Evolutionary conservation across 2,888 invertebrate genomes (phyloP), one percentile per base, ranked within the genome.

Genomic region (Acleris literana): DNA sequence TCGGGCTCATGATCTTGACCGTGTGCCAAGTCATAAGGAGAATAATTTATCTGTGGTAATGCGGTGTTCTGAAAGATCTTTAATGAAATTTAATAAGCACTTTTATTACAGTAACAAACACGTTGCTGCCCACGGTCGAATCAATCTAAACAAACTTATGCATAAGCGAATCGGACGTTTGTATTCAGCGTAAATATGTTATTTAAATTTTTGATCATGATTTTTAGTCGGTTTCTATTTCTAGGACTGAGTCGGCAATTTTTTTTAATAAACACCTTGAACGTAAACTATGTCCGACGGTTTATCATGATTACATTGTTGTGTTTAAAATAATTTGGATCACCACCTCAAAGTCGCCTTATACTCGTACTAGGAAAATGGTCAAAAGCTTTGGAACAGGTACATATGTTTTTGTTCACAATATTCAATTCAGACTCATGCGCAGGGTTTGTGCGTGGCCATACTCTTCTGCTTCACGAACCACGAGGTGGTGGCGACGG

Each of bases 401-500:
- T n/a, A n/a, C 2, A 25, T 7, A 9, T 16, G 9, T 20, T n/a
- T 44, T 17, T 16, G 9, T 22, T 44, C 6, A 17, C 33, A 5
- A 0, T 57, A 39, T 0, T 58, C 18, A 52, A 6, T 48, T 46
- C 4, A 18, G 20, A 7, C 16, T 53, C 1, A 0, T 18, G 7
- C 25, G 16, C 75, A 95, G 95, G 96, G 96, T 33, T 85, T 95
- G 39, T 95, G 95, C 76, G 95, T 96, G 5, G 93, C 96, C 0
- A 92, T 95, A 57, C 87, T 96, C 6, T 96, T 95, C 79, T 96
- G 96, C 79, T 96, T 96, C 87, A 95, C 95, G 72, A 96, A 96
- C 84, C 95, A 95, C 70, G 96, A 96, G 81, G 96, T 96, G 13
- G 87, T 93, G 63, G 88, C 90, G 57, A 94, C 94, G 4, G 78